phyloP scores from a whole-genome alignment of 2,797 vertebrate genomes.

The Helarctos malayanus region DNA sequence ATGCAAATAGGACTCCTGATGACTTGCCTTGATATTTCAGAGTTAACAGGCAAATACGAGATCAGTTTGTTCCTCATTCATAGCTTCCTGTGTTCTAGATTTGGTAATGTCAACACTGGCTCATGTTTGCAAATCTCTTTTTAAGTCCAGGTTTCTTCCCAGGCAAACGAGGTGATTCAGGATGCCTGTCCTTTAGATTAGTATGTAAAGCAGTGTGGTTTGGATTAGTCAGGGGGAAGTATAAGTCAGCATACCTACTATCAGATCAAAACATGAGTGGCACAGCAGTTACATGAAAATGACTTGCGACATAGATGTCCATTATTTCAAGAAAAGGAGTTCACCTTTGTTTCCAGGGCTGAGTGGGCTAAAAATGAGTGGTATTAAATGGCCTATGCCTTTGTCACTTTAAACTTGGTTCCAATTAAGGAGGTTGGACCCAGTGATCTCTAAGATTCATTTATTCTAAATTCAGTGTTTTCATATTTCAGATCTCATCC shows the following conservation, averaged over 20 bases:
- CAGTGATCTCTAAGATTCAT: background rate
- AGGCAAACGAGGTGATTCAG: background rate
- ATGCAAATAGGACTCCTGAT: background rate
- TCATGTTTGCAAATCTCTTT: slow-evolving; percentile 14
- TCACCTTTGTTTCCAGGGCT: background rate
- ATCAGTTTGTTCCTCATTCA: background rate
- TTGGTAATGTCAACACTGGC: background rate
- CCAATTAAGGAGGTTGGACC: background rate
- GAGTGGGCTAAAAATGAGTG: background rate
- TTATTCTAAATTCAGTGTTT: slow-evolving; percentile 41
- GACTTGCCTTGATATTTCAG: background rate
- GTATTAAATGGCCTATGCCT: background rate
- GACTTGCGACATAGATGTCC: background rate
- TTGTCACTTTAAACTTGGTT: slow-evolving; percentile 47
- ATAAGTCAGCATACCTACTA: background rate
- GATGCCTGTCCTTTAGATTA: background rate
- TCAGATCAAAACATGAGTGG: background rate
- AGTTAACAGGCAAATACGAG: background rate
- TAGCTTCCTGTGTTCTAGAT: background rate
- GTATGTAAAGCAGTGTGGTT: background rate
- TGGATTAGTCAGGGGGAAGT: background rate
- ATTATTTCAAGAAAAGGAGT: background rate
- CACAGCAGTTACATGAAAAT: background rate
- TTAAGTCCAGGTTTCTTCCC: background rate
- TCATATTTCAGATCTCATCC: background rate